Conservation (phyloP, 2,797 vertebrate species). For the Chaetophractus vellerosus region DNA sequence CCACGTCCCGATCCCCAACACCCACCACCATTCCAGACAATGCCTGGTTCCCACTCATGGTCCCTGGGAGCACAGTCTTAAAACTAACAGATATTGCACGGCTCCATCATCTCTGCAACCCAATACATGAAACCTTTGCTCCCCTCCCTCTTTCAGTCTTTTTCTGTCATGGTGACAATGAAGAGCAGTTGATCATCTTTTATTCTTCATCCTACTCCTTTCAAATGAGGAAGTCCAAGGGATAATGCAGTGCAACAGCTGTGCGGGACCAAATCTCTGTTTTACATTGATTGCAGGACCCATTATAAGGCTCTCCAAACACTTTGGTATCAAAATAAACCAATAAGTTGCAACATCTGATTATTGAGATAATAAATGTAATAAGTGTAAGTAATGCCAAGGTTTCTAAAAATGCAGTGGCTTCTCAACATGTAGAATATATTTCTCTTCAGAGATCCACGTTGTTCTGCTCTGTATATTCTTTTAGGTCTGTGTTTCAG, state of each 20-base stretch:
- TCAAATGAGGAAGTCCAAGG: background rate
- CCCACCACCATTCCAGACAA: background rate
- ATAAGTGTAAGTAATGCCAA: background rate
- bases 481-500: background rate
- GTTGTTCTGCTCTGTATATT: background rate
- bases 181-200: background rate
- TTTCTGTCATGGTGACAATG: background rate
- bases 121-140: background rate
- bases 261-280: background rate
- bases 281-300: background rate
- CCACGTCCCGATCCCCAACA: too few relatives aligned
- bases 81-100: background rate
- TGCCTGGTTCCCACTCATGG: background rate
- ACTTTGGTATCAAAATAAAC: background rate
- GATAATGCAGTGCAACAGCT: accelerated
- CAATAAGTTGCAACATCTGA: background rate
- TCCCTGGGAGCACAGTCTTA: background rate
- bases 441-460: background rate
- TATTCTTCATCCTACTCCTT: background rate
- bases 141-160: background rate
- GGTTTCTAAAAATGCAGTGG: background rate
- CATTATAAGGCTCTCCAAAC: background rate
- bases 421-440: background rate
- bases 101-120: background rate
- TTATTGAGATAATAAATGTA: background rate